Evolutionary conservation across 2,113 vertebrate genomes (phyloP).

Genomic region (Eretmochelys imbricata): DNA sequence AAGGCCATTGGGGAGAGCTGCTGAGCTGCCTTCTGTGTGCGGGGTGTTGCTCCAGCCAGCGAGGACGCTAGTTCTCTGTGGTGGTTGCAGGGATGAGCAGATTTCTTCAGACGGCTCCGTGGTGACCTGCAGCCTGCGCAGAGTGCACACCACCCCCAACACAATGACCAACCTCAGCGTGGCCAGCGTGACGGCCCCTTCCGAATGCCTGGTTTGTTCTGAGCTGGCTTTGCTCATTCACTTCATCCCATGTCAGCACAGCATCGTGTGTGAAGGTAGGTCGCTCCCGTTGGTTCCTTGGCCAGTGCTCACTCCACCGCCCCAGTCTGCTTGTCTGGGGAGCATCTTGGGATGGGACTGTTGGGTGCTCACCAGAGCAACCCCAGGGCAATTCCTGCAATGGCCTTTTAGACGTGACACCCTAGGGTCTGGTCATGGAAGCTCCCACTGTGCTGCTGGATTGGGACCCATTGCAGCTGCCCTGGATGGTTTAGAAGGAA

Average conservation of each 20-base stretch:
- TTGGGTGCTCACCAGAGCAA: conserved; percentile 1
- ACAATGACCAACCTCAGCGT: conserved; percentile 94
- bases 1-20: background rate
- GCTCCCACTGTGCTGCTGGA: background rate
- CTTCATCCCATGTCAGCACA: conserved; percentile 97
- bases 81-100: conserved; percentile 82
- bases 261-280: conserved; percentile 95
- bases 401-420: background rate
- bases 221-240: conserved; percentile 93
- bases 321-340: accelerated
- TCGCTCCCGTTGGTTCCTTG: background rate
- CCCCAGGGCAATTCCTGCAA: background rate
- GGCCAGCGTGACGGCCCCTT: conserved; percentile 77
- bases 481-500: background rate
- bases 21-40: background rate
- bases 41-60: background rate
- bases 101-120: conserved; percentile 78
- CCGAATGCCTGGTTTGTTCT: conserved; percentile 97
- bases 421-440: background rate
- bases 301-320: background rate
- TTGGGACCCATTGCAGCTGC: background rate
- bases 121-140: conserved; percentile 82
- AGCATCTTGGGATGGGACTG: background rate
- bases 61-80: background rate
- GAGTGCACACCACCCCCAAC: conserved; percentile 91